phyloP scores from a whole-genome alignment of 2,113 vertebrate species.

The Pyrgilauda ruficollis region DNA sequence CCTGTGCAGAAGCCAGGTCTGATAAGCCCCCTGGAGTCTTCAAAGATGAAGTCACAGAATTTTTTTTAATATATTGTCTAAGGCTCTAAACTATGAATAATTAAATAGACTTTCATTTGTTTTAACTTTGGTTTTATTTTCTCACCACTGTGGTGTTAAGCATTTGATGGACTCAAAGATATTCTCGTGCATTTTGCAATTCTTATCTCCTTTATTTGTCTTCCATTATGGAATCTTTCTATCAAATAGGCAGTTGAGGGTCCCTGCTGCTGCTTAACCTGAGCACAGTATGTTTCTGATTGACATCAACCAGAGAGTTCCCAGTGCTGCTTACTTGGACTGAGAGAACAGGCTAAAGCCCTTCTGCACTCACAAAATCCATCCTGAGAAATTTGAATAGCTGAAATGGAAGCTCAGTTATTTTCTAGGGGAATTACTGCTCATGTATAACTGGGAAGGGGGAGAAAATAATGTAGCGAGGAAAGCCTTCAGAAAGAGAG shows the following conservation, averaged over 20 bases:
- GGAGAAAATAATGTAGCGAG: conserved; percentile 40
- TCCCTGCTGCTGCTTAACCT: conserved; percentile 18
- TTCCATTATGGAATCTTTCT: neutral
- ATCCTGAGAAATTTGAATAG: conserved; percentile 33
- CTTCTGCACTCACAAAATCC: neutral
- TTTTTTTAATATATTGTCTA: neutral
- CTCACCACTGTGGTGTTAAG: neutral
- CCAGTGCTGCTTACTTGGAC: neutral
- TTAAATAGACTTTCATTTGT: neutral
- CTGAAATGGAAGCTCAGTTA: conserved; percentile 58
- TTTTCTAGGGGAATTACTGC: conserved; percentile 61
- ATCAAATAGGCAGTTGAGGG: neutral
- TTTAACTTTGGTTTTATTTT: neutral
- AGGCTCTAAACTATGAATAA: neutral
- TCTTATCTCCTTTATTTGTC: neutral
- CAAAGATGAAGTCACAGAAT: neutral
- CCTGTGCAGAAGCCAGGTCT: neutral
- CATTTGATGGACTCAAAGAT: neutral
- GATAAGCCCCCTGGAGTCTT: conserved; percentile 7
- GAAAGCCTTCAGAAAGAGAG: conserved; percentile 59
- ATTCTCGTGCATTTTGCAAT: neutral
- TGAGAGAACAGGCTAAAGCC: neutral
- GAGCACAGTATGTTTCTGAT: neutral
- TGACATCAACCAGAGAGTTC: neutral
- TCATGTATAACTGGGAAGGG: conserved; percentile 36